A percentile compares a stretch with the other conserved stretches of the same genome.
phyloP scores from a whole-genome alignment of 2,888 invertebrate genomes.

The Apamea sordens region DNA sequence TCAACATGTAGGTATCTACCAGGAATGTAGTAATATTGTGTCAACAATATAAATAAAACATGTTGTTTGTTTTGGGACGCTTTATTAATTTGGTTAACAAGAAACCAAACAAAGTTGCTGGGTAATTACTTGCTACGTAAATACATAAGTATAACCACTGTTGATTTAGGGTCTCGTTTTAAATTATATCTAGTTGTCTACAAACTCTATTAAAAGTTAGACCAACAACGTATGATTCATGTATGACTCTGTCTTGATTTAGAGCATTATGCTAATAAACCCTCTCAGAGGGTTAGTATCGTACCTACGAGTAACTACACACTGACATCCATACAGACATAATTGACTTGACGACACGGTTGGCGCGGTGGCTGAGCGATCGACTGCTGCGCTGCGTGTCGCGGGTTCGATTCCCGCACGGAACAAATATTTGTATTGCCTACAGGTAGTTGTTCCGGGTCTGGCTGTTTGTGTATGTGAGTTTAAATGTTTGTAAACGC shows the following conservation, averaged over 20 bases:
- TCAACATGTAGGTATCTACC: neutral
- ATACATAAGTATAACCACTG: neutral
- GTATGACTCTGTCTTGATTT: neutral
- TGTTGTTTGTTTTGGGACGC: neutral
- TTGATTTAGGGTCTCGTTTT: constrained; percentile 1
- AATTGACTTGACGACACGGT: too few relatives aligned
- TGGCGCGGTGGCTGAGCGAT: too few relatives aligned
- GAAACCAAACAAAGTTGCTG: neutral
- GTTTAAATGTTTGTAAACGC: too few relatives aligned
- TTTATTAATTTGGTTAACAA: neutral
- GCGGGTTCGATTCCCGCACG: too few relatives aligned
- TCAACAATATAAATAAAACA: neutral
- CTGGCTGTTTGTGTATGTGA: too few relatives aligned
- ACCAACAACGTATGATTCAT: constrained; percentile 19
- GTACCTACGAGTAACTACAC: too few relatives aligned
- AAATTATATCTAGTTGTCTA: neutral
- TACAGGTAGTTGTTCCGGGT: too few relatives aligned
- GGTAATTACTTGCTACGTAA: neutral
- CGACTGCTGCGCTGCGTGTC: too few relatives aligned
- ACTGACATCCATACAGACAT: neutral
- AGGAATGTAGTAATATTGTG: neutral
- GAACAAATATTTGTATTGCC: too few relatives aligned
- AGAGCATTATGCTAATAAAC: constrained; percentile 10
- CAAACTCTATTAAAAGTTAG: constrained; percentile 40
- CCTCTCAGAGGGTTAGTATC: neutral